Evolutionary conservation across 2,888 invertebrate genomes (phyloP), one percentile per base, ranked within the genome.

Genomic region (Hydriomena furcata): DNA sequence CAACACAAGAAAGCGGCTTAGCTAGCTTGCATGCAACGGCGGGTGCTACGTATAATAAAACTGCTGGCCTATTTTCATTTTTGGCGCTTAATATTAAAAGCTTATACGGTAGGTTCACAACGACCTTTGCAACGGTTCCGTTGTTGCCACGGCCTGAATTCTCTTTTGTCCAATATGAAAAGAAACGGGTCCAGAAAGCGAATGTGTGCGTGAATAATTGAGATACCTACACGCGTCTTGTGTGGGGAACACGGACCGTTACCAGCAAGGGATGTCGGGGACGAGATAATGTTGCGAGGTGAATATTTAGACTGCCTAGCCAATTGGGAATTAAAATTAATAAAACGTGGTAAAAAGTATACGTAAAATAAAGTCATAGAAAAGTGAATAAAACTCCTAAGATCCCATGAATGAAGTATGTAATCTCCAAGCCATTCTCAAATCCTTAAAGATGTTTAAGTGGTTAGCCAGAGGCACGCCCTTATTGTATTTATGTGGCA

Each of bases 121-220:
- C 67, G 76, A 81, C 80, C 80, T 82, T 82, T 82, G 82, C 83
- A 85, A 87, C 84, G 79, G 82, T 80, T 75, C 78, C 79, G 83
- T 85, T 87, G 88, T 88, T 84, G 73, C 76, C 76, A 64, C 80
- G 84, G 75, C 85, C 84, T 86, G 82, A 76, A 82, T 87, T 68
- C 80, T 73, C 86, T 73, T 82, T 89, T 89, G 88, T 88, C 74
- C 82, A 66, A 65, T 64, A 79, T 85, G 83, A 87, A 88, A 86
- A 82, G 85, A 87, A 82, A 73, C 68, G 74, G 76, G 78, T 69
- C 75, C 73, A 82, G 76, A 76, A 79, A 79, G 81, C 76, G 82
- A 82, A 73, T 80, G 80, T 82, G 76, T 76, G 76, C 67, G 81
- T 87, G 81, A 89, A 89, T 89, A 88, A 89, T 88, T 88, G 82